Evolutionary conservation across 1,140 invertebrate genomes (phyloP), one percentile per base, ranked within the genome.

Genomic region (Lordiphosa collinella): DNA sequence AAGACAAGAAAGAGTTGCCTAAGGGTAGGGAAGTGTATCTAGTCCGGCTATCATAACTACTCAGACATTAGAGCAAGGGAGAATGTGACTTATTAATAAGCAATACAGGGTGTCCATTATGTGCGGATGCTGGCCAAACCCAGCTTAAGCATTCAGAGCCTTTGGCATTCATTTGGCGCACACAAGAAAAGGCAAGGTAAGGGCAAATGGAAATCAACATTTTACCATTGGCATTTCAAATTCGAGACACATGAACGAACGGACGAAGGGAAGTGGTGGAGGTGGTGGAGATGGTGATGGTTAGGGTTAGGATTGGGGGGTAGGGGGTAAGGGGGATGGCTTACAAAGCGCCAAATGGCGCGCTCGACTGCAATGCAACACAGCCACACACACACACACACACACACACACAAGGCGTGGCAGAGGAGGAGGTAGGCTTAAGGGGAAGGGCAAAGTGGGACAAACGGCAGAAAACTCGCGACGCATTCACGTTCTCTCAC

Each of bases 261-360:
- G 25, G n/a, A 22, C 4, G 9, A 29, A 29, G 25, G 25, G 7
- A 29, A 22, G 18, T 12, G 14, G 1, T 7, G 37, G 11, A 4
- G 11, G 4, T 32, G 29, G 3, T 5, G 18, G 18, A 22, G n/a
- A n/a, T 11, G 13, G 1, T 6, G 36, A 10, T 5, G n/a, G 3
- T 31, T 6, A 4, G 25, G 2, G 16, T 13, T 7, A 10, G 48
- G 5, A 1, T 12, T 2, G 8, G 4, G 7, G 18, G 14, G 8
- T 4, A 7, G 1, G 0, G 1, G 5, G 0, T n/a, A n/a, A n/a
- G n/a, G 13, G 11, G n/a, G 22, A 22, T 22, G 25, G 5, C 2
- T 16, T 59, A 71, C 60, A 76, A 76, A 78, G 66, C 73, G 61
- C 51, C 72, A 76, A 76, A 76, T 76, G 66, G 66, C 54, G 71